phyloP scores from a whole-genome alignment of 1,140 invertebrate genomes.

The Bombus difficillimus region DNA sequence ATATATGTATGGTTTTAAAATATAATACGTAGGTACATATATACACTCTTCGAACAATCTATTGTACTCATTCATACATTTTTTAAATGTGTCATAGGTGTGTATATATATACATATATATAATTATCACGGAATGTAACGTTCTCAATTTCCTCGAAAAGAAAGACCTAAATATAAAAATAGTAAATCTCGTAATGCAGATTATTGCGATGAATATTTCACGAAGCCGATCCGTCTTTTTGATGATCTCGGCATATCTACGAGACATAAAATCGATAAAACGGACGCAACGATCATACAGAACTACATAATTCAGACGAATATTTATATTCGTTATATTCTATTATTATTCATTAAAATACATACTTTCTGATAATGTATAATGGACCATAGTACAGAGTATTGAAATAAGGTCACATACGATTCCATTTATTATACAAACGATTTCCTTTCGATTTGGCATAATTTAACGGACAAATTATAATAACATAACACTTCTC shows the following conservation, averaged over 20 bases:
- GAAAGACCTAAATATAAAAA: background rate
- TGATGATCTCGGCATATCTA: conserved; percentile 7
- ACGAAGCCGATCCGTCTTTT: conserved; percentile 8
- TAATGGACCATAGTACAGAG: background rate
- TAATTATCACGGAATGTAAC: background rate
- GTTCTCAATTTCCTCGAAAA: background rate
- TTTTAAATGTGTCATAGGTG: too few relatives aligned
- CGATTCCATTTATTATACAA: background rate
- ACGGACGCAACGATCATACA: background rate
- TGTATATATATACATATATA: background rate
- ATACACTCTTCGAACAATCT: too few relatives aligned
- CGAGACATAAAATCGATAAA: conserved; percentile 2
- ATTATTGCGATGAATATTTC: conserved; percentile 21
- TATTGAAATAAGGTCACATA: background rate
- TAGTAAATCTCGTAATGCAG: background rate
- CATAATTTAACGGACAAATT: background rate
- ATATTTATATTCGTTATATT: background rate
- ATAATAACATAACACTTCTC: background rate
- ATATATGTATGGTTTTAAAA: too few relatives aligned
- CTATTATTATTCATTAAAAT: background rate
- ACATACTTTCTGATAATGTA: background rate
- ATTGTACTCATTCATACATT: too few relatives aligned
- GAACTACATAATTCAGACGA: background rate
- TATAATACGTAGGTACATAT: too few relatives aligned
- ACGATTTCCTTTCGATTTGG: too few relatives aligned